phyloP scores from a whole-genome alignment of 2,888 invertebrate genomes.

The Deilephila porcellus region DNA sequence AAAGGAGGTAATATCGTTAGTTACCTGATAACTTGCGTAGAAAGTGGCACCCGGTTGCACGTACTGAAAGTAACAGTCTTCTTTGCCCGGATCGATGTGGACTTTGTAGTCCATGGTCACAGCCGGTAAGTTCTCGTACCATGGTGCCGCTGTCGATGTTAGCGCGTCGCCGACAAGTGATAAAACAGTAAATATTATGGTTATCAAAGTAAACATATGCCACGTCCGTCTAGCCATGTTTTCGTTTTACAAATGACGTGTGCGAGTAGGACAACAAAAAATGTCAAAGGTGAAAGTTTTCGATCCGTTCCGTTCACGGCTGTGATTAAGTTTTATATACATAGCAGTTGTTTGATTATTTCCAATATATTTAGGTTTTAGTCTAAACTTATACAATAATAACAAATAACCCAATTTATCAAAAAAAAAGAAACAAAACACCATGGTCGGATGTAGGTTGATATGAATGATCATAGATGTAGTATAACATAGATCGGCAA shows the following conservation, averaged over 20 bases:
- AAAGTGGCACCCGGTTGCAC: conserved; percentile 96
- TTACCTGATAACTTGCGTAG: conserved; percentile 96
- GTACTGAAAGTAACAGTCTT: conserved; percentile 98
- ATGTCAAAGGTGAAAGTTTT: conserved; percentile 34
- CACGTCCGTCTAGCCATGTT: conserved; percentile 83
- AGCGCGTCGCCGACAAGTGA: conserved; percentile 79
- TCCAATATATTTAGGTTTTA: no score
- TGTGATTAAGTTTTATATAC: no score
- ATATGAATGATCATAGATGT: no score
- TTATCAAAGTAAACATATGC: conserved; percentile 78
- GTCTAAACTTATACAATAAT: no score
- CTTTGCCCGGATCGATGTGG: conserved; percentile 95
- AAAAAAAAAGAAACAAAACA: no score
- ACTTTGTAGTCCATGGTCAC: conserved; percentile 98
- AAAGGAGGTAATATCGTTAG: conserved; percentile 43
- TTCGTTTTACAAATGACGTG: conserved; percentile 41
- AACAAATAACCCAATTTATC: no score
- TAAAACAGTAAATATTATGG: conserved; percentile 79
- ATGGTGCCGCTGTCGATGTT: conserved; percentile 86
- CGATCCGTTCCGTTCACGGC: conserved; percentile 11
- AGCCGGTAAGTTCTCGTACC: conserved; percentile 95
- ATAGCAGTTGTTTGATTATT: no score
- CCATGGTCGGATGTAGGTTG: no score
- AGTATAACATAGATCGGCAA: no score
- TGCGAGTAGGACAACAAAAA: conserved; percentile 42